These are phyloP conservation scores for Goniozus legneri DNA, from an alignment of 1,140 invertebrate species.

Conservation along the genomic window DNA sequence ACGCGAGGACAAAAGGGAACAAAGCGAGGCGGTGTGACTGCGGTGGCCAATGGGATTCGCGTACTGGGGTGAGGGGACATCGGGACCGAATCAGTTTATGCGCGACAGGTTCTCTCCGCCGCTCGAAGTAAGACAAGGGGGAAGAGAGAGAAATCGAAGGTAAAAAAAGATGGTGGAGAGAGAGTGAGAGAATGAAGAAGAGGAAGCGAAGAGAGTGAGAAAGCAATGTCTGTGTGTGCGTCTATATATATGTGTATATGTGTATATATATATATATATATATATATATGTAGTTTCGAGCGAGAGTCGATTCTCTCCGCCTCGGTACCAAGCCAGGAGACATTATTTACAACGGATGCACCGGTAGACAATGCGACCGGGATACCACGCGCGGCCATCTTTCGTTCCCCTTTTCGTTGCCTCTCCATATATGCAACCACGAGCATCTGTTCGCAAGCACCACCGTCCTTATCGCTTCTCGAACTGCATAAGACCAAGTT, in stretches of 20 bases:
- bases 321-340: conserved; percentile 26
- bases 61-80: conserved; percentile 36
- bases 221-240: no score
- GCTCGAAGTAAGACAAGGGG: conserved; percentile 25
- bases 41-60: conserved; percentile 35
- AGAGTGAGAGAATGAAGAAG: conserved; percentile 6
- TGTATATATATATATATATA: no score
- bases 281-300: no score
- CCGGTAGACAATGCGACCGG: conserved; percentile 46
- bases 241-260: no score
- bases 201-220: not conserved
- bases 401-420: conserved; percentile 47
- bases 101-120: conserved; percentile 50
- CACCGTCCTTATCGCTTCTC: no score
- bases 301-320: no score
- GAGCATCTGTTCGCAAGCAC: no score
- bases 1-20: conserved; percentile 21
- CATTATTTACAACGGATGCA: conserved; percentile 50
- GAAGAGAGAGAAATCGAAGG: conserved; percentile 21
- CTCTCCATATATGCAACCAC: no score
- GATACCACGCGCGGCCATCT: conserved; percentile 38
- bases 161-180: conserved; percentile 8
- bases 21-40: conserved; percentile 28
- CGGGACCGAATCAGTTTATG: conserved; percentile 46
- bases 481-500: no score